Percentiles rank a stretch among this genome's conserved stretches.
Conservation (phyloP, 2,797 vertebrate genomes). For the Bovichtus variegatus region DNA sequence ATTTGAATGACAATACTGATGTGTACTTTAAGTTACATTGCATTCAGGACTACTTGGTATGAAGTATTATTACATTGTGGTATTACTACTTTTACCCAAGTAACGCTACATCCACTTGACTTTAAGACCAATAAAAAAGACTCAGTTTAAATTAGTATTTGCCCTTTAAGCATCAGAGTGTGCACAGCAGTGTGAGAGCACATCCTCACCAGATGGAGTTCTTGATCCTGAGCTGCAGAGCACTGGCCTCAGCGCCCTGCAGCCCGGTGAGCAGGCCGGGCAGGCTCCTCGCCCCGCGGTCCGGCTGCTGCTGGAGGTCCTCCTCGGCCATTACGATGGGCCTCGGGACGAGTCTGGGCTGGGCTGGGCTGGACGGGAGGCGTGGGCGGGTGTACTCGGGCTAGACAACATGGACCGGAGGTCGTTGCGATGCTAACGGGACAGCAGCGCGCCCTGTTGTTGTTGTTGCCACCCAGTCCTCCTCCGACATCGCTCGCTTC, state of each 20-base stretch:
- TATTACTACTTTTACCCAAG: neutral
- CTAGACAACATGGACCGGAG: constrained; percentile 63
- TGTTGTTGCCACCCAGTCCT: constrained; percentile 55
- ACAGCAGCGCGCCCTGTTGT: constrained; percentile 75
- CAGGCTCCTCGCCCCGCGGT: constrained; percentile 82
- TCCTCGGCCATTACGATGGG: constrained; percentile 90
- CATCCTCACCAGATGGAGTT: constrained; percentile 96
- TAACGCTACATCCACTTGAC: neutral
- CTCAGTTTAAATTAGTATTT: neutral
- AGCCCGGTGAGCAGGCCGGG: constrained; percentile 91
- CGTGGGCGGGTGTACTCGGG: constrained; percentile 35
- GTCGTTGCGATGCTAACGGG: constrained; percentile 69
- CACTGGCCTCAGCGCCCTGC: constrained; percentile 91
- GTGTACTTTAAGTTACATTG: neutral
- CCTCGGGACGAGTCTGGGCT: constrained; percentile 51
- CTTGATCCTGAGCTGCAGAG: constrained; percentile 95
- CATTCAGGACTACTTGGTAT: neutral
- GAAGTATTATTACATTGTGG: neutral
- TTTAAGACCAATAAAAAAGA: neutral
- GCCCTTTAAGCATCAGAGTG: neutral
- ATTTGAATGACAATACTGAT: neutral
- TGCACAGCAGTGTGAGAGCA: constrained; percentile 6
- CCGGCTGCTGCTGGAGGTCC: constrained; percentile 80
- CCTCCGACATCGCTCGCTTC: constrained; percentile 68
- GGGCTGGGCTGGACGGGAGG: constrained; percentile 41